phyloP scores from a whole-genome alignment of 2,797 vertebrate genomes.

The Clarias platycephalus region DNA sequence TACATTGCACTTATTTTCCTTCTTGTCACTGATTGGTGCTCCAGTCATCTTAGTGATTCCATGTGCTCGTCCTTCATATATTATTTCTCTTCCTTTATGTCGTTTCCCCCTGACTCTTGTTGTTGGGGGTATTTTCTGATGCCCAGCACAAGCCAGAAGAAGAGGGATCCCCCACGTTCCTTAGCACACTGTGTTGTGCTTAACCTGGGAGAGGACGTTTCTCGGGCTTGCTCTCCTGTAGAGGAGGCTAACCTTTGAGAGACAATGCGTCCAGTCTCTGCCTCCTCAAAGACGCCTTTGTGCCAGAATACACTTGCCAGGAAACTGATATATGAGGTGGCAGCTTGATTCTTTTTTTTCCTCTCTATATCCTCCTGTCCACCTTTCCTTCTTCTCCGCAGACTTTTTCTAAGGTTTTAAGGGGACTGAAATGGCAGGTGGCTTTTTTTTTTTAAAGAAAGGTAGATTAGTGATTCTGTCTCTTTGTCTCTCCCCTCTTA shows the following conservation, averaged over 20 bases:
- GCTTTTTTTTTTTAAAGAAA: slow-evolving; percentile 30
- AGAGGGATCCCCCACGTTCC: slow-evolving; percentile 56
- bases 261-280: slow-evolving; percentile 81
- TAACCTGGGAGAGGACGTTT: slow-evolving; percentile 76
- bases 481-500: slow-evolving; percentile 20
- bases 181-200: slow-evolving; percentile 69
- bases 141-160: slow-evolving; percentile 35
- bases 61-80: slow-evolving; percentile 8
- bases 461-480: slow-evolving; percentile 30
- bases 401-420: slow-evolving; percentile 46
- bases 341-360: slow-evolving; percentile 66
- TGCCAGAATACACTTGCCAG: slow-evolving; percentile 76
- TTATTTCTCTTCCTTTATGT: neutral
- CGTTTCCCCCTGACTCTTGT: neutral
- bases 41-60: neutral
- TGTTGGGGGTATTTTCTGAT: slow-evolving; percentile 30
- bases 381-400: slow-evolving; percentile 36
- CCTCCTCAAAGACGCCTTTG: slow-evolving; percentile 80
- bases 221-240: slow-evolving; percentile 63
- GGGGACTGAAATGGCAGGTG: slow-evolving; percentile 49
- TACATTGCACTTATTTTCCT: slow-evolving; percentile 9
- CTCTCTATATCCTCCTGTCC: slow-evolving; percentile 44
- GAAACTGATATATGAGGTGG: slow-evolving; percentile 76
- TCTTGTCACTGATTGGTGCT: neutral
- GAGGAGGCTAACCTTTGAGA: slow-evolving; percentile 79